Evolutionary conservation across 2,797 vertebrate genomes (phyloP).

Genomic region (Mormyrops attenuatus): DNA sequence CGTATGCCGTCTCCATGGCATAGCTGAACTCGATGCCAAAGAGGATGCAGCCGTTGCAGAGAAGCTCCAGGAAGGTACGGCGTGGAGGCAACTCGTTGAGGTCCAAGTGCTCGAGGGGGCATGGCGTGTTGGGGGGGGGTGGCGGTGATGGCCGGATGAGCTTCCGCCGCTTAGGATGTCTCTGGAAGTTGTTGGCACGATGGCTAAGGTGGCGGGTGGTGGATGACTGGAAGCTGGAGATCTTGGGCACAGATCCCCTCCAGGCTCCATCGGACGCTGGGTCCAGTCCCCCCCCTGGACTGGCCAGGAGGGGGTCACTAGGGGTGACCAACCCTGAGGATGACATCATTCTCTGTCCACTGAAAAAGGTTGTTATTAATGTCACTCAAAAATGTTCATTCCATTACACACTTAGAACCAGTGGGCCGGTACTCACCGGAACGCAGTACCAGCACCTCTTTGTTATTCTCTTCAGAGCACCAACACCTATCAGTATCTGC

Average conservation of each 20-base stretch:
- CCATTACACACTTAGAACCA: background rate
- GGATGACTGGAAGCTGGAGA: conserved; percentile 69
- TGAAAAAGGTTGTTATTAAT: conserved; percentile 14
- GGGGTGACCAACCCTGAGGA: conserved; percentile 71
- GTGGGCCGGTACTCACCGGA: background rate
- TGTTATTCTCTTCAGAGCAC: background rate
- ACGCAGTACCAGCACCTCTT: background rate
- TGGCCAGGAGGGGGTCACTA: conserved; percentile 67
- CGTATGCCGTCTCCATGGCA: conserved; percentile 97
- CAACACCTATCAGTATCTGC: background rate
- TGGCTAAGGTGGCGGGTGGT: conserved; percentile 86
- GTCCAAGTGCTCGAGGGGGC: conserved; percentile 79
- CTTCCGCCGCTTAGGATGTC: conserved; percentile 85
- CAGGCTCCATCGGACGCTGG: conserved; percentile 58
- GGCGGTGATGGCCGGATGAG: conserved; percentile 85
- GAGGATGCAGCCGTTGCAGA: conserved; percentile 89
- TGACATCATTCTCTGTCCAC: conserved; percentile 60
- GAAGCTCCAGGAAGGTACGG: conserved; percentile 80
- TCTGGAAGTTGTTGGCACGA: conserved; percentile 96
- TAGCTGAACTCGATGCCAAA: conserved; percentile 98
- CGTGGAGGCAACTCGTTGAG: conserved; percentile 79
- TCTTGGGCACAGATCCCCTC: conserved; percentile 67
- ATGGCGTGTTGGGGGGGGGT: conserved; percentile 89
- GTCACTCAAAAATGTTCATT: conserved; percentile 4
- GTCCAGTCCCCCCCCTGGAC: conserved; percentile 57